Base-by-base conservation (phyloP, 1,140 invertebrate genomes). In the Calliphora vicina region DNA sequence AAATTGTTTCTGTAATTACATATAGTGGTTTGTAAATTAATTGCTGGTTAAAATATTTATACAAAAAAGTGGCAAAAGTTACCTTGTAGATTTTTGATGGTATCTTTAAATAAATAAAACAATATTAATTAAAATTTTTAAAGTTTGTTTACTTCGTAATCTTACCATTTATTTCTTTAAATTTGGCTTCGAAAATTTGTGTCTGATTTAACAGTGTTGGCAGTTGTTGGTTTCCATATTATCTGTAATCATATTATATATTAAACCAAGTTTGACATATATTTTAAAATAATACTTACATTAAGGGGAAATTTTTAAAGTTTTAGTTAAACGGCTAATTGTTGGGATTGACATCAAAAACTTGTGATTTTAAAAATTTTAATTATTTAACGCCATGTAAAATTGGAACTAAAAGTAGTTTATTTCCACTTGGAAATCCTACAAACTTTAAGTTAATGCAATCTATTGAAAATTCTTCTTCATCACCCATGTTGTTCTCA, bases 111-210 rank as follows among this genome's bases (percentile, higher is more conserved):
- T 13, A 13, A 15, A 17, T 74, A 74, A 61, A 61, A 61, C n/a
- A 1, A 61, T 61, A 61, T 61, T 74, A 27, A 27, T 74, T 15
- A 29, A 12, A n/a, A n/a, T n/a, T n/a, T 43, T 29, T 3, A 29
- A 29, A 2, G 26, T 74, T 74, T 43, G 42, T 5, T 43, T 29
- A 15, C 29, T 29, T 72, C 29, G 29, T 43, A 74, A 15, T 9
- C 72, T 74, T 74, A 74, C 72, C 15, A 12, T 74, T 29, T 29
- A 74, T 74, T 35, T 74, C 26, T 27, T 74, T 74, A 27, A 74
- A 74, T 10, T 61, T 3, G 0, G 13, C 50, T 6, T 61, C 50
- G 4, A 61, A 61, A 6, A n/a, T n/a, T n/a, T n/a, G n/a, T 61
- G 13, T 61, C n/a, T 61, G 50, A 4, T n/a, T n/a, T n/a, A 3